Base-by-base conservation (phyloP, 2,113 vertebrate genomes). In the Oryzias celebensis region DNA sequence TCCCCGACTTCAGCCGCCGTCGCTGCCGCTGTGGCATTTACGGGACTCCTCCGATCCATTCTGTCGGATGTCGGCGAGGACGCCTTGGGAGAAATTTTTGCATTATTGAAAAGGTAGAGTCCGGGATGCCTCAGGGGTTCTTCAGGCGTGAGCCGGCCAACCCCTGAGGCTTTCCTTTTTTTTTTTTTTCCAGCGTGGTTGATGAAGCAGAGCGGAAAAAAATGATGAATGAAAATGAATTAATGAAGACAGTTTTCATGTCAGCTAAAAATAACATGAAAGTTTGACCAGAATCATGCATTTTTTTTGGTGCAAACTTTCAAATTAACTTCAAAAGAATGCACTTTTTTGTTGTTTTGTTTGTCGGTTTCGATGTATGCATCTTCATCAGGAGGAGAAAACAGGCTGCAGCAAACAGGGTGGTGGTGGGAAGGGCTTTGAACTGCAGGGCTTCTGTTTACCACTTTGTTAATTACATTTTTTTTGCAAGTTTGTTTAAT, bases 1-100 rank as follows among this genome's bases (percentile, higher is more conserved):
- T 93, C 94, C 65, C 92, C 91, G 65, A 94, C 94, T 46, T 92
- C 93, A 24, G 80, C 85, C 46, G 78, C 85, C 41, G 54, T 47
- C 45, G 91, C 88, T 54, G 76, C 28, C 83, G 89, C 12, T 59
- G 74, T 17, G 67, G 62, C 75, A 62, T 61, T 65, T 8, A 41
- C 14, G 45, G 75, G 78, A 82, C 67, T 82, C 77, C 75, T 84
- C 62, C 41, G 51, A 80, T 77, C 64, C 64, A 14, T 65, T 75
- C 83, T 78, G 54, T 86, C 49, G 42, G 65, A 65, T 64, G 77
- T 62, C 31, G 77, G 74, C 6, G 72, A 77, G 46, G 83, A 74
- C 48, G 83, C 87, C 87, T 88, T 73, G 75, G 80, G 86, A 78
- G 68, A 85, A 47, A 58, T 71, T 75, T 75, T 73, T 90, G 78